Evolutionary conservation across 2,113 vertebrate genomes (phyloP), one percentile per base, ranked within the genome.

Genomic region (Gobiocypris rarus): DNA sequence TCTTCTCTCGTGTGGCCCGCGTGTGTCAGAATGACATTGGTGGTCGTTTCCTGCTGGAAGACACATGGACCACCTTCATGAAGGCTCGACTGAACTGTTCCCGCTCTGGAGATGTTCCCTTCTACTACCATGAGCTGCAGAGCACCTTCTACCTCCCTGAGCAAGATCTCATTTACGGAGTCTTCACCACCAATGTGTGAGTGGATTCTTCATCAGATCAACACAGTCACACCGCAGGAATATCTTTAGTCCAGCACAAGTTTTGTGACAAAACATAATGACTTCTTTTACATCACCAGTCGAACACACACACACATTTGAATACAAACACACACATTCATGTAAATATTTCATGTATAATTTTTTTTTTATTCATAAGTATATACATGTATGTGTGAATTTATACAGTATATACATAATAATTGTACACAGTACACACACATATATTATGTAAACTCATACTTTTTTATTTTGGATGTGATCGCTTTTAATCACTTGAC

Each of bases 11-110:
- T 6, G 97, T 96, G 50, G 96, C 97, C 1, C 95, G 97, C 0
- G 95, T 99, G n/a, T 99, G 98, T 83, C 97, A 98, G 92, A 99
- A 98, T 0, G 98, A 99, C 71, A 93, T 99, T 2, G 98, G 98
- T 0, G 98, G 98, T 3, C 96, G 97, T 0, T 99, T 99, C 31
- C 94, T 99, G 17, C 84, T 99, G 84, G 98, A 98, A 82, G 97
- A 98, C 89, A 99, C 97, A 0, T 99, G 98, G 97, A 99, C 98
- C 83, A 99, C 98, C 0, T 99, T 98, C 90, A 99, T 98, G 96
- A 99, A 99, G 91, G 97, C 97, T 7, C 94, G 98, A 0, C 92
- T 99, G 50, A 98, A 99, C 94, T 99, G 98, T 88, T 98, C 97
- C 9, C 95, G 96, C 24, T 96, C 97, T 0, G 97, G 97, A 17